A percentile compares a stretch with the other conserved stretches of the same genome.
These are phyloP conservation scores for Pseudochirops corinnae DNA, from an alignment of 2,797 vertebrate genomes.

Conservation along the genomic window DNA sequence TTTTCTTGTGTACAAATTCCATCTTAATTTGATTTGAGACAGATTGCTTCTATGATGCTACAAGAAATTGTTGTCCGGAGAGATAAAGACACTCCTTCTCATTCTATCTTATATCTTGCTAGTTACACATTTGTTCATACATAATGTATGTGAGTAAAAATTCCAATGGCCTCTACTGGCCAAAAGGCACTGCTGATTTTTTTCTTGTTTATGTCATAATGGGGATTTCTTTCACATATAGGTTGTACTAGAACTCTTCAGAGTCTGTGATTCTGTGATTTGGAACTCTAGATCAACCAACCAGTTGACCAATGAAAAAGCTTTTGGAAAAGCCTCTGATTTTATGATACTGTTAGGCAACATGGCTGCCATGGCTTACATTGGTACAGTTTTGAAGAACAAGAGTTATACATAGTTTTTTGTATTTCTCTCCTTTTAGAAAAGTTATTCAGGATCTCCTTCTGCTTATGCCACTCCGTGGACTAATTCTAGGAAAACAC, in stretches of 20 bases:
- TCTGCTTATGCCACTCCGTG: rapidly evolving
- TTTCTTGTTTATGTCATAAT: neutral
- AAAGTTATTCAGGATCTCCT: rapidly evolving
- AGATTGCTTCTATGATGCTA: neutral
- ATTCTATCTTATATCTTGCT: neutral
- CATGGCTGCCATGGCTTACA: neutral
- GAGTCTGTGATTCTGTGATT: neutral
- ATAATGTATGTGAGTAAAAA: neutral
- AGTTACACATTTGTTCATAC: neutral
- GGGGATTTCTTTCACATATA: neutral
- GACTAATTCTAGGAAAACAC: rapidly evolving
- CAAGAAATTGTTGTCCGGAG: neutral
- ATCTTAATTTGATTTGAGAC: conserved; percentile 40
- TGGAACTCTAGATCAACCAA: conserved; percentile 35
- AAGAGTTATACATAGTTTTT: conserved; percentile 8
- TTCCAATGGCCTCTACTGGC: neutral
- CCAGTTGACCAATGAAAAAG: neutral
- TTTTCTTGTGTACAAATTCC: conserved; percentile 48
- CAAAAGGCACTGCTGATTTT: neutral
- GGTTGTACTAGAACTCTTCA: neutral
- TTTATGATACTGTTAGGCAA: neutral
- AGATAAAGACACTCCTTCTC: neutral
- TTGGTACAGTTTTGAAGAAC: neutral
- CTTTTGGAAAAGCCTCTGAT: neutral
- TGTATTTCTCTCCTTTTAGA: conserved; percentile 55